Base-by-base conservation (phyloP, 92 coral and sea anemone genomes). In the Hydrozoanthus gracilis region DNA sequence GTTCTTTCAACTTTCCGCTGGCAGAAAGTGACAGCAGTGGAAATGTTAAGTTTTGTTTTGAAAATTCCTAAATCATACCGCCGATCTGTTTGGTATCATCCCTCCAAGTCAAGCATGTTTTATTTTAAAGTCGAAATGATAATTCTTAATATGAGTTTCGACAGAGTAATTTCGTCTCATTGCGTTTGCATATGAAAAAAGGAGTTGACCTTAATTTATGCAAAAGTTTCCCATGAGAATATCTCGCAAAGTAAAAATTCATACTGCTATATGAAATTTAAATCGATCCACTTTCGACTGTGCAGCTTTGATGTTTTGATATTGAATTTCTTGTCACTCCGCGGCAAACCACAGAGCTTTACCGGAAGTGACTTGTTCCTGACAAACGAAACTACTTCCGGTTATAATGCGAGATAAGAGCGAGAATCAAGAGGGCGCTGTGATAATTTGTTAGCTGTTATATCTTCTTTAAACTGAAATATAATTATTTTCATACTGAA, bases 201-300 rank as follows among this genome's bases (percentile, higher is more conserved):
- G 14, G 54, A 46, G 44, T 27, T 65, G 85, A 49, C 74, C 16
- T 27, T 46, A 49, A 78, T 16, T 80, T 80, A 65, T 80, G 85
- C 85, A 51, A 51, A 46, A 9, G 46, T 65, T 80, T 80, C 85
- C 85, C 85, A 80, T 80, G 85, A 80, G 85, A 66, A 66, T 80
- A 65, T 65, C 66, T 15, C 11, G 18, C 85, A 62, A 12, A n/a
- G 17, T 58, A 47, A 44, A 54, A 76, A 76, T 51, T 76, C 12
- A 51, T 27, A 18, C 44, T 4, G 58, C 52, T 16, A 10, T 20
- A 58, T 17, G 56, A 67, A 48, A 64, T 51, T 65, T 17, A 14
- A 80, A 64, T 66, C 56, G 62, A 65, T 47, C 20, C 52, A 62
- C 64, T 80, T 65, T 79, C 45, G 44, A 62, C 71, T 18, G 18